Evolutionary conservation across 2,113 vertebrate genomes (phyloP), one percentile per base, ranked within the genome.

Genomic region (Tichodroma muraria): DNA sequence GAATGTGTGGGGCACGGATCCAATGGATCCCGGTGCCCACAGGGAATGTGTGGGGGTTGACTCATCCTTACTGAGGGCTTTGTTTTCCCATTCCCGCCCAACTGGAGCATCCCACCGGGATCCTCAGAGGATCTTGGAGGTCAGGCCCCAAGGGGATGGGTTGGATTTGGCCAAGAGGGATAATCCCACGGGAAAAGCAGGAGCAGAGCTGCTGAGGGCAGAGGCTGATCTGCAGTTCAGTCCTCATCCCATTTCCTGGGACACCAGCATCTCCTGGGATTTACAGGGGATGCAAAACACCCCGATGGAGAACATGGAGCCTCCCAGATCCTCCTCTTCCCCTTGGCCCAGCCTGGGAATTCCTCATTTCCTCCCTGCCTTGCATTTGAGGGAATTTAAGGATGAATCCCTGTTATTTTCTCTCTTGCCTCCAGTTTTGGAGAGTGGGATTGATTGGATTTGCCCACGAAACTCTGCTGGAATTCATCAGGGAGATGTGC

Each of bases 91-190:
- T 42, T 45, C 56, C 57, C 20, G 3, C 44, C 54, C 35, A 16
- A 11, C 10, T 2, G 4, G 23, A 71, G 20, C 83, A 80, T 38
- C 79, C 8, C 7, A 7, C 33, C 5, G 2, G 3, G 10, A 25
- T 50, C 52, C 3, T 0, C n/a, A n/a, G n/a, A n/a, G n/a, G n/a
- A n/a, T 6, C 57, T 1, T 7, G 14, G 13, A 47, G 52, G 22
- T 9, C 11, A 5, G 23, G 8, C 5, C 82, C 25, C 57, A 25
- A 13, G 31, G 18, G 53, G 7, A 3, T 11, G 37, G 31, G 56
- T 0, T 50, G 53, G 75, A 11, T 47, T 69, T 44, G 1, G 6
- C 33, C 33, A 5, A 18, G 27, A 8, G 73, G n/a, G 30, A 6
- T n/a, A 69, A 40, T 54, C 31, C 79, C 35, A 1, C 0, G 0